Evolutionary conservation across 2,888 invertebrate species (phyloP), one percentile per base, ranked within the genome.

Genomic region (Aphelenchoides bicaudatus): DNA sequence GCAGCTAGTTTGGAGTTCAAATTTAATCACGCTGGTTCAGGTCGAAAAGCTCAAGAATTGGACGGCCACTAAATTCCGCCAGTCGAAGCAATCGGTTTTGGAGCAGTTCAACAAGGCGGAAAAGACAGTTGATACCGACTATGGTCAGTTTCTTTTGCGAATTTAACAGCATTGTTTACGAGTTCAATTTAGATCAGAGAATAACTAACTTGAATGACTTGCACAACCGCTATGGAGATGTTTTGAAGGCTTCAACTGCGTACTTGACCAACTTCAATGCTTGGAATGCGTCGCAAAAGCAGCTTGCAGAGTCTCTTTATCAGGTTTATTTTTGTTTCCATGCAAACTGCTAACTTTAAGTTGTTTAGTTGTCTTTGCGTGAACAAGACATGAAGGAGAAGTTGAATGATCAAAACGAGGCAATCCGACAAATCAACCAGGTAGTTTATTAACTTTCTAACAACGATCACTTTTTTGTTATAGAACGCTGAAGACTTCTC

Each of bases 31-130:
- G n/a, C n/a, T n/a, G n/a, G n/a, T n/a, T n/a, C n/a, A n/a, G n/a
- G 87, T 96, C 78, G 94, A 94, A 80, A 87, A 88, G 58, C 84
- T 96, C 63, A 90, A 89, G 80, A 91, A 89, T 80, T 98, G 96
- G 96, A 90, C 93, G 65, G 89, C 96, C 79, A 92, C 92, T 61
- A 94, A 94, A 0, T 96, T 92, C 81, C 96, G 94, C 82, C 96
- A 94, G 80, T 96, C 96, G 4, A 89, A 90, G 75, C 96, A 98
- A 81, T 85, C 93, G 61, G 87, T 98, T 82, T 88, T 91, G 71
- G 96, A 98, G 80, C 91, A 91, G 80, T 84, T 98, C 56, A 96
- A 96, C 19, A 96, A 92, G 70, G 79, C 79, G 28, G 46, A 48
- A 10, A 23, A 39, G 27, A 62, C 52, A 6, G n/a, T 51, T 10